Base-by-base conservation (phyloP, 2,797 vertebrate genomes). In the Carduelis carduelis region DNA sequence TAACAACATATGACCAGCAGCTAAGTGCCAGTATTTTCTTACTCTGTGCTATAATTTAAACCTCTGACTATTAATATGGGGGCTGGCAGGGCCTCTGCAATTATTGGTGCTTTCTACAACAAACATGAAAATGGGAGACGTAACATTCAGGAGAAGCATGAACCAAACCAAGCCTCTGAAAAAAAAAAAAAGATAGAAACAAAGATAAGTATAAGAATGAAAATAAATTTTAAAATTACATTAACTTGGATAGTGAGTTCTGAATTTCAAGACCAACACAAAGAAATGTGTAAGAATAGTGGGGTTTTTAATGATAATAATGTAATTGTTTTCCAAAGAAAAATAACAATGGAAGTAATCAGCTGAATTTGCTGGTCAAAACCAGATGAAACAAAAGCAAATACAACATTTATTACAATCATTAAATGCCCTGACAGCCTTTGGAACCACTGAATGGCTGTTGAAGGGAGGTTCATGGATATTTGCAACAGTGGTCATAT, bases 361-460 rank as follows among this genome's bases (percentile, higher is more conserved):
- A 89, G 87, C n/a, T 0, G 3, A 96, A 96, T 97, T 90, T 93
- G 72, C 90, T 87, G 89, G 88, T 59, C 90, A 90, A 80, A 97
- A 90, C 69, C 95, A 96, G 94, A 90, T 96, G 95, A 97, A 97
- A 97, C 85, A 94, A 96, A 97, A 95, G 95, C 91, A 97, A 97
- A 97, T 87, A 90, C 22, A 47, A 89, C 92, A 96, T 97, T 97
- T 96, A 96, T 97, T 97, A 96, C 78, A 90, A 93, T 88, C 53
- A 69, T 95, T 97, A 96, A 92, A 96, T 69, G 78, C 91, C 96
- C 94, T 93, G 96, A 96, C 94, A 96, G 94, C 93, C 93, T 96
- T 89, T 94, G 92, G 91, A 98, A 94, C 64, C 95, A 85, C 91
- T 93, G 95, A 97, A 97, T 47, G 70, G 92, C 83, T 90, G 35